Conservation (phyloP, 2,888 invertebrate genomes). For the Amiota mariae region DNA sequence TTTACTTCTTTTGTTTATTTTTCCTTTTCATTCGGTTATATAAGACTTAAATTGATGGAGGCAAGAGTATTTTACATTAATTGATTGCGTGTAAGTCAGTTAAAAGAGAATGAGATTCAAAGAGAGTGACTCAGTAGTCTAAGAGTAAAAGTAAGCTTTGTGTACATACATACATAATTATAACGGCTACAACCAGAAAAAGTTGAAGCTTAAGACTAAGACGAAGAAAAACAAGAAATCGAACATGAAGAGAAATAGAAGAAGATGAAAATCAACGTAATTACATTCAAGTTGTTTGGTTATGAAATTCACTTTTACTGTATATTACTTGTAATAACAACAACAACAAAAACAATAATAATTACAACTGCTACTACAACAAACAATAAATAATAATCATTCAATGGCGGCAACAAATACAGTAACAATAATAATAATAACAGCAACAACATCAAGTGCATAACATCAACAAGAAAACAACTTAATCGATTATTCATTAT, state of each 20-base stretch:
- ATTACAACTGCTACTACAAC: no score
- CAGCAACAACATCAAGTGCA: not conserved
- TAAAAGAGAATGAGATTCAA: no score
- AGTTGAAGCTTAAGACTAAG: not conserved
- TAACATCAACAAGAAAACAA: not conserved
- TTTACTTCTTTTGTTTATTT: not conserved
- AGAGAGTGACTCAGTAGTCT: no score
- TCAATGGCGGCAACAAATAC: not conserved
- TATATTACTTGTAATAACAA: not conserved
- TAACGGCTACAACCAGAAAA: not conserved
- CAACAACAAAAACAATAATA: not conserved
- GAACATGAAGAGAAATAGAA: not conserved
- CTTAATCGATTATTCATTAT: slow-evolving; percentile 12
- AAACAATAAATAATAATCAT: no score
- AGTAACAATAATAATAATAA: not conserved
- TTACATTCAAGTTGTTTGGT: not conserved
- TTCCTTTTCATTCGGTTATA: not conserved
- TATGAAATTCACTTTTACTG: slow-evolving; percentile 13
- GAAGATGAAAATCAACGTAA: not conserved
- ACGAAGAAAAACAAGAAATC: no score
- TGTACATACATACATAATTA: not conserved
- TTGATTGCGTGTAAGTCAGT: no score
- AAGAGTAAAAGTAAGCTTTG: not conserved
- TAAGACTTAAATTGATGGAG: no score
- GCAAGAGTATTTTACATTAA: no score